Conservation (phyloP, 2,113 vertebrate species). For the Hirundichthys speculiger region DNA sequence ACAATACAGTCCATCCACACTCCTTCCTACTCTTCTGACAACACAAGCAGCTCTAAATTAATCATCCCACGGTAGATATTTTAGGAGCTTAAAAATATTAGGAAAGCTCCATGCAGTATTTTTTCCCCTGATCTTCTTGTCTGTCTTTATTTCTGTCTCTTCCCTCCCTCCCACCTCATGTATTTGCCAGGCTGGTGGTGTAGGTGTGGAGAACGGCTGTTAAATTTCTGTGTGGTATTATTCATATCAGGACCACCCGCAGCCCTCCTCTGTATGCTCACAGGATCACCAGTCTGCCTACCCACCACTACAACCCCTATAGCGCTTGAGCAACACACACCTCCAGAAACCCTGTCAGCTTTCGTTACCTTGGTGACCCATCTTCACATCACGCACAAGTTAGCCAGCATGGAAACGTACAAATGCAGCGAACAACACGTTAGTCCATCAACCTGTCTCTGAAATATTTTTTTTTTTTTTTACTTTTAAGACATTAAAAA, state of each 20-base stretch:
- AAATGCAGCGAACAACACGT: conserved; percentile 19
- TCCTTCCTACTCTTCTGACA: conserved; percentile 45
- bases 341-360: conserved; percentile 59
- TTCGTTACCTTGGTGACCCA: conserved; percentile 74
- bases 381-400: conserved; percentile 46
- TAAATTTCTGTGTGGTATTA: conserved; percentile 67
- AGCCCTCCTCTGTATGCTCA: conserved; percentile 17
- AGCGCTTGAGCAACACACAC: conserved; percentile 27
- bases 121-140: conserved; percentile 35
- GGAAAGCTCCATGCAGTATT: conserved; percentile 43
- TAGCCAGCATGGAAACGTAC: conserved; percentile 39
- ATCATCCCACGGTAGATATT: conserved; percentile 62
- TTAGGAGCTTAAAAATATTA: conserved; percentile 58
- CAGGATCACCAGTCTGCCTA: conserved; percentile 39
- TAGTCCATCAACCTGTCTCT: neutral
- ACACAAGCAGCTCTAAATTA: conserved; percentile 47
- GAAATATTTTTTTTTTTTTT: too few species aligned
- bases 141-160: conserved; percentile 30
- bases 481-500: too few species aligned
- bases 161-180: conserved; percentile 18
- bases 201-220: conserved; percentile 70
- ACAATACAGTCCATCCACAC: conserved; percentile 31
- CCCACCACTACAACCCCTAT: conserved; percentile 21
- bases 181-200: conserved; percentile 57
- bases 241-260: conserved; percentile 53